Evolutionary conservation across 2,113 vertebrate genomes (phyloP).

Genomic region (Platysternon megacephalum): DNA sequence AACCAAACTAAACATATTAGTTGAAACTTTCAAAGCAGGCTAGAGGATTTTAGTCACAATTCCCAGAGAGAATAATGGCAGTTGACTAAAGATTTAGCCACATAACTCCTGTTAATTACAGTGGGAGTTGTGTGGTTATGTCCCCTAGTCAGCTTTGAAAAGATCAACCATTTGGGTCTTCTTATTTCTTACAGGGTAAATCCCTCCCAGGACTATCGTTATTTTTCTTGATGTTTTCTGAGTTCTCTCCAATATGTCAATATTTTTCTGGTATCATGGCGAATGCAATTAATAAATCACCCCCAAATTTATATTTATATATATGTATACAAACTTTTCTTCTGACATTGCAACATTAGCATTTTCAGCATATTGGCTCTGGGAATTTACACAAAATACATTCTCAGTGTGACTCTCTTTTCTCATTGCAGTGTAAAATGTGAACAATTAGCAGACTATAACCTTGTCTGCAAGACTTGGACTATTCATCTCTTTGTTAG

Average conservation of each 20-base stretch:
- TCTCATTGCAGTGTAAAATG: not conserved
- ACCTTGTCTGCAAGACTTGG: not conserved
- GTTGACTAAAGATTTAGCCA: not conserved
- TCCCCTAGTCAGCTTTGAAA: not conserved
- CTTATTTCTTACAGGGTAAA: not conserved
- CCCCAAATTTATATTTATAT: not conserved
- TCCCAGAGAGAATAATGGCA: not conserved
- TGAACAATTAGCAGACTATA: not conserved
- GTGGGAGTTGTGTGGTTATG: not conserved
- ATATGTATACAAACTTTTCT: not conserved
- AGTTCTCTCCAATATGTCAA: not conserved
- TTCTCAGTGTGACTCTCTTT: not conserved
- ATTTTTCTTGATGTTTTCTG: not conserved
- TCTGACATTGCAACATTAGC: not conserved
- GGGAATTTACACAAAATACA: not conserved
- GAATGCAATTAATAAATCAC: not conserved
- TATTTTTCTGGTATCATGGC: not conserved
- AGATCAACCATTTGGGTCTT: not conserved
- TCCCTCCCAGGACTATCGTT: not conserved
- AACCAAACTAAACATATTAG: not conserved
- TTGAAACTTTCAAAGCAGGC: constrained; percentile 4
- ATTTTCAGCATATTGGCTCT: not conserved
- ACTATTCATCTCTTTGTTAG: not conserved
- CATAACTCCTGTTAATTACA: not conserved
- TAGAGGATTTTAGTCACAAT: not conserved